phyloP scores from a whole-genome alignment of 2,888 invertebrate genomes.

The Chaetogeoica ovagalla region DNA sequence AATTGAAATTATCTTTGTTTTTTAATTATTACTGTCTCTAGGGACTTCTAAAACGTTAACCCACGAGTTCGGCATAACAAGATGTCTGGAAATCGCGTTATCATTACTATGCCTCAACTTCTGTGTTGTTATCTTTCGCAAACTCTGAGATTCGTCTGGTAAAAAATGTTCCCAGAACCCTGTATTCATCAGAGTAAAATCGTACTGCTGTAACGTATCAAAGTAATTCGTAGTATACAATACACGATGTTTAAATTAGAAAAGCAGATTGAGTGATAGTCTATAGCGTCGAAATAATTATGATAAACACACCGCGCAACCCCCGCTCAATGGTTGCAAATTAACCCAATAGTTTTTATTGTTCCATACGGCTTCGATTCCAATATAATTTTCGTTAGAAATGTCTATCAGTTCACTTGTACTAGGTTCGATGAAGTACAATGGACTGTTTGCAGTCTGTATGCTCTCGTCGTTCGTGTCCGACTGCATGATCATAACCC shows the following conservation, averaged over 20 bases:
- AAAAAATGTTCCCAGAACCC: constrained; percentile 75
- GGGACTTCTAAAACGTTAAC: constrained; percentile 70
- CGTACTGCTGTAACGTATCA: constrained; percentile 59
- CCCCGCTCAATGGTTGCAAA: constrained; percentile 42
- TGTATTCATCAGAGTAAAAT: constrained; percentile 68
- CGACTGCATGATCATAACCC: constrained; percentile 74
- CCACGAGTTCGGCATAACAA: constrained; percentile 78
- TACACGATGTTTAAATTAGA: background rate
- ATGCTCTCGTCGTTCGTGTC: constrained; percentile 62
- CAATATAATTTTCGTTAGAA: constrained; percentile 68
- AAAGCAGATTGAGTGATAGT: too few species aligned
- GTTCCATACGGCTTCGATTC: constrained; percentile 69
- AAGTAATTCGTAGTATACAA: background rate
- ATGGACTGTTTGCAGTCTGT: constrained; percentile 56
- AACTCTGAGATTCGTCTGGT: constrained; percentile 69
- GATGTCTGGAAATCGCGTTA: constrained; percentile 66
- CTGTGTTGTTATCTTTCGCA: constrained; percentile 54
- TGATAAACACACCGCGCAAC: constrained; percentile 43
- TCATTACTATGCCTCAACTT: constrained; percentile 59
- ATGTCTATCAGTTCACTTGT: constrained; percentile 71
- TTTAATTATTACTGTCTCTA: constrained; percentile 62
- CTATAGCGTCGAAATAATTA: too few species aligned
- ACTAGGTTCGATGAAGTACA: constrained; percentile 82
- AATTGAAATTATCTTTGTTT: too few species aligned
- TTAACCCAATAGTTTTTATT: constrained; percentile 64